Evolutionary conservation across 1,140 invertebrate genomes (phyloP), one percentile per base, ranked within the genome.

Genomic region (Drosophila fuyamai): DNA sequence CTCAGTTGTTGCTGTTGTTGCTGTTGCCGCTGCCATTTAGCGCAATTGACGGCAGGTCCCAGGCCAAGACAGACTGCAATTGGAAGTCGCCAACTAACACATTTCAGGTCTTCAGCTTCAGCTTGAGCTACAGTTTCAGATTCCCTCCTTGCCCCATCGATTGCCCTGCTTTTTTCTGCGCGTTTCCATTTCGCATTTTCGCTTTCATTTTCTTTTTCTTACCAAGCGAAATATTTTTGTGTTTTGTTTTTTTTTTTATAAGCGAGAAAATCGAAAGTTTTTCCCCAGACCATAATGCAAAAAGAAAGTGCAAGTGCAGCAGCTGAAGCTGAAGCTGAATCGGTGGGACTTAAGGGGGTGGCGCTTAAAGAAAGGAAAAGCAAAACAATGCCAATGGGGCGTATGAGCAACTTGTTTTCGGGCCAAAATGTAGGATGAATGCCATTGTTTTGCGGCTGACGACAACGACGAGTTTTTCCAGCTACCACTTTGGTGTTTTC

Each of bases 221-320:
- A 77, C 60, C 76, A 62, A 68, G 68, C 76, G 62, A 76, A 77
- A 81, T 80, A 79, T 35, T 71, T 62, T 70, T 68, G 46, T 59
- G 55, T 27, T 56, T 73, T 43, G 59, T 63, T 40, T 53, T 76
- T 47, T 66, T 63, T 58, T 46, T 68, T 79, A 65, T 68, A 66
- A 68, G 71, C 81, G 89, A 90, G 90, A 92, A 92, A 92, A 92
- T 92, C 90, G 90, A 92, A 92, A 92, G 90, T 92, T 92, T 90
- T 92, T 92, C 90, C 90, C 91, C 82, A 88, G 90, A 82, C 86
- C 90, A 92, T 91, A 91, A 91, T 88, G 85, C 83, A 90, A 92
- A 92, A 90, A 92, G 90, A 92, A 92, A 92, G 90, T 92, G 90
- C 90, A 92, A 92, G 90, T 92, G 90, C 90, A 92, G 76, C 76